These are phyloP conservation scores for Tipula helvola DNA, from an alignment of 2,888 invertebrate species.

Conservation along the genomic window DNA sequence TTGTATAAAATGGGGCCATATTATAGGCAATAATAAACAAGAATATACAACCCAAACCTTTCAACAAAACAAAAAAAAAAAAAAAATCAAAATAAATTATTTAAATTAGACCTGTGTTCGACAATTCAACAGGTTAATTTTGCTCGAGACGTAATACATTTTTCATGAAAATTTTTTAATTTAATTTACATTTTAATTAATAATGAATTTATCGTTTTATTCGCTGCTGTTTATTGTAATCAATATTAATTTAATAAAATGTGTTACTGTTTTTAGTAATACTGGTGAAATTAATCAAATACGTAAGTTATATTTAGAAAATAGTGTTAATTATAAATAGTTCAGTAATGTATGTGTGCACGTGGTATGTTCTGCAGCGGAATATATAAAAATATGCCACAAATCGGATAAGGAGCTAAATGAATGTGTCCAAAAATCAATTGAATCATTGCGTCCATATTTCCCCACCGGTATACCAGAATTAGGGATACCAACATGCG, in stretches of 20 bases:
- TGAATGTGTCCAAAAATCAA: constrained; percentile 45
- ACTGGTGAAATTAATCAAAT: background rate
- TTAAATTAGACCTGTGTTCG: background rate
- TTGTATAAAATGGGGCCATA: background rate
- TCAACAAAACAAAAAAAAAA: background rate
- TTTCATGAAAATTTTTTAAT: background rate
- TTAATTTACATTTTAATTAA: background rate
- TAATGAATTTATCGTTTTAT: background rate
- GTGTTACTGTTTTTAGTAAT: background rate
- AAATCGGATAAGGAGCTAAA: constrained; percentile 48
- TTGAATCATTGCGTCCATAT: constrained; percentile 45
- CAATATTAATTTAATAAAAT: background rate
- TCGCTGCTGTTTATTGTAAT: background rate
- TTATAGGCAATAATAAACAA: background rate
- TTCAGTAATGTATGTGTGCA: background rate
- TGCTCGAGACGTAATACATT: background rate
- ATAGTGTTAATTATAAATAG: too few species aligned
- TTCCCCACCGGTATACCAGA: constrained; percentile 52
- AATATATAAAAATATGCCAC: constrained; percentile 51
- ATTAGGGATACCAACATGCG: constrained; percentile 53
- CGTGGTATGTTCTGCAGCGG: constrained; percentile 38
- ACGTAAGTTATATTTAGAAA: background rate
- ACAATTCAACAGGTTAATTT: background rate
- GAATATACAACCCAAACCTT: background rate
- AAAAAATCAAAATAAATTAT: background rate